These are phyloP conservation scores for Acronicta alni DNA, from an alignment of 2,888 invertebrate species.

Conservation along the genomic window DNA sequence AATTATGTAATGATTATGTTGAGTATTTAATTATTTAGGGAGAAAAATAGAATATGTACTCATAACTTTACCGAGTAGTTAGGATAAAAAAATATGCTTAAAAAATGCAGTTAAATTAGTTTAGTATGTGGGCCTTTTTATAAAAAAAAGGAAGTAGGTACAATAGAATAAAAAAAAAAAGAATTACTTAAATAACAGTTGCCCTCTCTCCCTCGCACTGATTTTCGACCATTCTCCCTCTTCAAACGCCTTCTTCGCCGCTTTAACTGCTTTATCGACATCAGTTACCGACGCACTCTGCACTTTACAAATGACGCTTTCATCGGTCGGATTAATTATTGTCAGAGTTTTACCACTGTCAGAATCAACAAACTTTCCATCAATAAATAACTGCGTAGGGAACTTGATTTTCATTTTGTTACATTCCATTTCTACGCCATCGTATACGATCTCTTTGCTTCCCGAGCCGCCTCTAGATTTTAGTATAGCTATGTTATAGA, in stretches of 20 bases:
- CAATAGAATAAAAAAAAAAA: not conserved
- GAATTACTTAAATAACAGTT: constrained; percentile 93
- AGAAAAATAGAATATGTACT: too few relatives aligned
- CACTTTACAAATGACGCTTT: constrained; percentile 93
- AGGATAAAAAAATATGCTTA: too few relatives aligned
- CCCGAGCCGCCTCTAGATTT: constrained; percentile 90
- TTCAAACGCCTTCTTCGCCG: constrained; percentile 96
- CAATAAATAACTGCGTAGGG: constrained; percentile 97
- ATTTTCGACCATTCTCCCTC: constrained; percentile 98
- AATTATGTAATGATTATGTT: too few relatives aligned
- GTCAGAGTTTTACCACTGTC: constrained; percentile 90
- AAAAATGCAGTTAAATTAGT: too few relatives aligned
- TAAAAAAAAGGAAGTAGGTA: too few relatives aligned
- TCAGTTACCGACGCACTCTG: constrained; percentile 93
- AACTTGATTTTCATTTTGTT: constrained; percentile 96
- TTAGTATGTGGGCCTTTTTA: too few relatives aligned
- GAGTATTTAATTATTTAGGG: too few relatives aligned
- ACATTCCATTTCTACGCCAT: constrained; percentile 92
- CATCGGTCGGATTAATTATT: constrained; percentile 95
- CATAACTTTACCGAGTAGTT: too few relatives aligned
- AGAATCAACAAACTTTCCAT: constrained; percentile 96
- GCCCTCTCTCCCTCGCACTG: constrained; percentile 96
- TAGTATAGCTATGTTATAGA: constrained; percentile 91
- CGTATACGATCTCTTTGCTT: constrained; percentile 90
- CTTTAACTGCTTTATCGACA: constrained; percentile 95